A percentile compares a stretch with the other conserved stretches of the same genome.
Evolutionary conservation across 2,888 invertebrate genomes (phyloP).

Genomic region (Gymnosoma rotundatum): DNA sequence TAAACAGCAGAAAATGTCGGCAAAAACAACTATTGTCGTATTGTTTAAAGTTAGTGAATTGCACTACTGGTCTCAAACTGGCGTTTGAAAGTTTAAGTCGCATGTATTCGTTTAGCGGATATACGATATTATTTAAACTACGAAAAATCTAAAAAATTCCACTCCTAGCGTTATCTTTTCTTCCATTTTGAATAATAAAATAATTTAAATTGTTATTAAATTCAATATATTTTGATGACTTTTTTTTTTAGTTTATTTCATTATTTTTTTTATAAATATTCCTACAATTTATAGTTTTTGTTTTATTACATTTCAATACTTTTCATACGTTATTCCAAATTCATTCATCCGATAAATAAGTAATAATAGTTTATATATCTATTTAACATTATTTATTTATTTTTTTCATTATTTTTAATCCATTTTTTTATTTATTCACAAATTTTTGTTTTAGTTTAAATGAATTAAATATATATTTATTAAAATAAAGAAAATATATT

Average conservation of each 20-base stretch:
- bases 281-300: slow-evolving; percentile 50
- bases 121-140: too few species aligned
- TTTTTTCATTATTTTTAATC: background rate
- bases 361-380: slow-evolving; percentile 59
- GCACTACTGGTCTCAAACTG: too few species aligned
- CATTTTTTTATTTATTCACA: slow-evolving; percentile 42
- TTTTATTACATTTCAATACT: slow-evolving; percentile 35
- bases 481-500: slow-evolving; percentile 26
- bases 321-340: slow-evolving; percentile 12
- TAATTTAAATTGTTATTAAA: background rate
- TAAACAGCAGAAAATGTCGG: too few species aligned
- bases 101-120: too few species aligned
- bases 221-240: slow-evolving; percentile 40
- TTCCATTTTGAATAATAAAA: background rate
- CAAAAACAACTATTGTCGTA: too few species aligned
- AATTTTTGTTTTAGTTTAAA: slow-evolving; percentile 6
- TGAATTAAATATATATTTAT: slow-evolving; percentile 24
- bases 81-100: too few species aligned
- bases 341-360: slow-evolving; percentile 44
- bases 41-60: too few species aligned
- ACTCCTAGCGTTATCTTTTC: too few species aligned
- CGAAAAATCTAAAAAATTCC: too few species aligned
- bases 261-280: slow-evolving; percentile 48
- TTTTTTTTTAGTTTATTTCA: background rate
- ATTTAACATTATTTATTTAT: slow-evolving; percentile 52